Conservation (phyloP, 2,797 vertebrate species). For the Schizopygopsis pylzovi region DNA sequence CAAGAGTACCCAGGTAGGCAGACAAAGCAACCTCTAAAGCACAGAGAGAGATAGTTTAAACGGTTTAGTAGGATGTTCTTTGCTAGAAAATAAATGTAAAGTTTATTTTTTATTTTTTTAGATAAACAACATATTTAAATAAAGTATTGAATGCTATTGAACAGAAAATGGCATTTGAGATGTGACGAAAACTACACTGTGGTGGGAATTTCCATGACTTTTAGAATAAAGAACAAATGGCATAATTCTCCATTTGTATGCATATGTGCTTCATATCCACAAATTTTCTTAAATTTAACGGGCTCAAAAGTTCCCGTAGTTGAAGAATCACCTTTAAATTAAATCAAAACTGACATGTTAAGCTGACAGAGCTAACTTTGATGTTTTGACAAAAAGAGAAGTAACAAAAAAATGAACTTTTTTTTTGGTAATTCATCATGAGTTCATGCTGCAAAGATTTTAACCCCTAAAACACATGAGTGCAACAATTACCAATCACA, state of each 20-base stretch:
- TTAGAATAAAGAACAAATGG: background rate
- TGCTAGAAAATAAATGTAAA: background rate
- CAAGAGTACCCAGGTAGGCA: conserved; percentile 87
- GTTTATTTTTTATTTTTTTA: background rate
- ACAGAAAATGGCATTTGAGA: background rate
- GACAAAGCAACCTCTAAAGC: conserved; percentile 83
- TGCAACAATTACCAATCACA: background rate
- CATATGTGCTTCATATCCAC: background rate
- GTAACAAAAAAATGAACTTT: conserved; percentile 41
- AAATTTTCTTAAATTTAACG: background rate
- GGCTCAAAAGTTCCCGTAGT: background rate
- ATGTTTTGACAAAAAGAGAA: conserved; percentile 27
- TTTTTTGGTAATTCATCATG: conserved; percentile 1
- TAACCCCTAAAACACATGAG: background rate
- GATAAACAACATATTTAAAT: conserved; percentile 4
- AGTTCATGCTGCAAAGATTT: background rate
- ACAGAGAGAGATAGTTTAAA: background rate
- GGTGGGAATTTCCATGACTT: background rate
- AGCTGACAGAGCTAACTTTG: background rate
- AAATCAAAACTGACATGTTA: background rate
- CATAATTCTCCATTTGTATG: background rate
- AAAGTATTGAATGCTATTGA: background rate
- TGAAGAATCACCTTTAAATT: background rate
- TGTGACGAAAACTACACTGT: background rate
- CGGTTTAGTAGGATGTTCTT: background rate